Conservation (phyloP, 1,140 invertebrate species). For the Acromyrmex echinatior region DNA sequence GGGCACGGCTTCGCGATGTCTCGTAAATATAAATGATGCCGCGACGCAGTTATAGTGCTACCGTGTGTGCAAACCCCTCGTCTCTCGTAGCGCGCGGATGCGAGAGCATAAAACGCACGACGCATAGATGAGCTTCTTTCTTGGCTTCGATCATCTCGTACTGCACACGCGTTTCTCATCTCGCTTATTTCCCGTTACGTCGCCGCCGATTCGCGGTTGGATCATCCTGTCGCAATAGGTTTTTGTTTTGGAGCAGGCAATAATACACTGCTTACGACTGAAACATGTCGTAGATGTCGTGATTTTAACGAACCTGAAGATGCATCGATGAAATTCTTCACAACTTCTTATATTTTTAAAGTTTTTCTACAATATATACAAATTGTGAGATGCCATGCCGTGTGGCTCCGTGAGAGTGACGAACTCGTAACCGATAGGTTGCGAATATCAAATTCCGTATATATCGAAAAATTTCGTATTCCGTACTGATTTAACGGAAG, state of each 20-base stretch:
- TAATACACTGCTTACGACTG: conserved; percentile 40
- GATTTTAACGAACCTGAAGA: not conserved
- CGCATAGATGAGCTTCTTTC: conserved; percentile 73
- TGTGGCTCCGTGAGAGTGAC: too few relatives aligned
- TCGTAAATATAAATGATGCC: conserved; percentile 87
- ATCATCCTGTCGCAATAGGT: conserved; percentile 3
- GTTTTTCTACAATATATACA: not conserved
- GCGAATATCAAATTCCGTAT: too few relatives aligned
- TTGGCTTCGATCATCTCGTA: conserved; percentile 16
- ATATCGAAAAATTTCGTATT: too few relatives aligned
- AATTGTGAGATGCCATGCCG: not conserved
- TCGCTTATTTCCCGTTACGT: conserved; percentile 45
- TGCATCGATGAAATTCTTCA: conserved; percentile 6
- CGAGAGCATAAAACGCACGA: conserved; percentile 74
- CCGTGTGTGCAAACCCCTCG: conserved; percentile 69
- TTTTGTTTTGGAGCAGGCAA: conserved; percentile 42
- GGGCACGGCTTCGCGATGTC: conserved; percentile 80
- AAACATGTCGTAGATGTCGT: not conserved
- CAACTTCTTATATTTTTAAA: not conserved
- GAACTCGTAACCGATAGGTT: too few relatives aligned
- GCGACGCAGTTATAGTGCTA: conserved; percentile 84
- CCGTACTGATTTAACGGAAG: too few relatives aligned
- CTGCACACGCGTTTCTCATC: not conserved
- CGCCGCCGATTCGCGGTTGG: conserved; percentile 11
- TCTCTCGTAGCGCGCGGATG: conserved; percentile 43